Conservation (phyloP, 2,797 vertebrate genomes). For the Danio choprae region DNA sequence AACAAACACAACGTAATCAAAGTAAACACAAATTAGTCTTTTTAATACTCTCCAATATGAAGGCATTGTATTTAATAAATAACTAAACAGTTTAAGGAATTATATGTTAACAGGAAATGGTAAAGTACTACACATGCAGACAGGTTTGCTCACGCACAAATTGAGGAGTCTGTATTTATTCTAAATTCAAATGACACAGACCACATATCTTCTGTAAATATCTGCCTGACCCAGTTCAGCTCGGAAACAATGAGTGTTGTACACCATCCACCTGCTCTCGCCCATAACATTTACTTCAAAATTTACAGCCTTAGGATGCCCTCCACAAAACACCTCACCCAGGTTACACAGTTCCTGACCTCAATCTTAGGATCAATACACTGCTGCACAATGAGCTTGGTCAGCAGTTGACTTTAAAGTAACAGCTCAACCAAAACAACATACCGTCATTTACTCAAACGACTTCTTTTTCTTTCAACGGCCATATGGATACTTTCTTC, state of each 20-base stretch:
- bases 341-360: slow-evolving; percentile 45
- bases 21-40: slow-evolving; percentile 20
- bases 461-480: neutral
- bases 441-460: slow-evolving; percentile 1
- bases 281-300: slow-evolving; percentile 22
- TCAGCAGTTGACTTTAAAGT: slow-evolving; percentile 37
- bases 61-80: slow-evolving; percentile 50
- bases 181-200: neutral
- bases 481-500: neutral
- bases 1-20: slow-evolving; percentile 11
- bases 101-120: neutral
- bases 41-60: slow-evolving; percentile 52
- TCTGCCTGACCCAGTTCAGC: neutral
- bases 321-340: slow-evolving; percentile 19
- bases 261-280: neutral
- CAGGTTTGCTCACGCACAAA: neutral
- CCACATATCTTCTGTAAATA: slow-evolving; percentile 1
- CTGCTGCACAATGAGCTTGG: neutral
- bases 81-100: slow-evolving; percentile 37
- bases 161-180: neutral
- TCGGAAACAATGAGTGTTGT: slow-evolving; percentile 13
- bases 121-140: neutral
- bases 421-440: slow-evolving; percentile 20
- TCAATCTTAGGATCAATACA: slow-evolving; percentile 50
- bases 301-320: slow-evolving; percentile 44